Evolutionary conservation across 2,797 vertebrate species (phyloP), one percentile per base, ranked within the genome.

Genomic region (Halcyon badia): DNA sequence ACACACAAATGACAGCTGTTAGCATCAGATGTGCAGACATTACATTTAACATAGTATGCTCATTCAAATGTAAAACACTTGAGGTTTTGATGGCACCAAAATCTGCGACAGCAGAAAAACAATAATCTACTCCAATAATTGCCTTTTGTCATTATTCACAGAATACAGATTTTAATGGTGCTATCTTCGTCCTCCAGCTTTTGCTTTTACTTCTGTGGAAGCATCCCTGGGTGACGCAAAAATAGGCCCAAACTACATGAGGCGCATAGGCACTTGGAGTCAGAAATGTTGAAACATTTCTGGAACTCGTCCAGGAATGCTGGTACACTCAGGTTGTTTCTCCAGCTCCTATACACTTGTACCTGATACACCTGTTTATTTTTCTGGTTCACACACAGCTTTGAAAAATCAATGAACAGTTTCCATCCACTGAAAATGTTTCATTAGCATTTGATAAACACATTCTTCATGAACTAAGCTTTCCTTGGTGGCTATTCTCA

Each of bases 361-460:
- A 71, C 48, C 24, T 90, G 6, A 89, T 83, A 13, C 14, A 68
- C 71, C 60, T 82, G 11, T 92, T 69, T 94, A 66, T 87, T 94
- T 92, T 75, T 54, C 44, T 57, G 31, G 33, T 89, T 95, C 58
- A 64, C 30, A 31, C 35, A 39, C 52, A 81, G 28, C 82, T 95
- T 89, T 54, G 60, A 95, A 69, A 92, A 89, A 87, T 81, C 91
- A 90, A 68, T 82, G 31, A 92, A 44, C n/a, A 20, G 71, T 91
- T 91, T 81, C 64, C 54, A 58, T 91, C 71, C 22, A 39, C 42
- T 61, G 58, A 87, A 95, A 89, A 72, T 5, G 9, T 75, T 89
- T 89, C 52, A 85, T 89, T 90, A 94, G 28, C 61, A 72, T 92
- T 90, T 83, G 76, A 69, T 91, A 75, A 92, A 94, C 72, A 87